Percentiles rank a stretch among this genome's conserved stretches.
Conservation (phyloP, 2,113 vertebrate genomes). For the Ardeotis arabs region DNA sequence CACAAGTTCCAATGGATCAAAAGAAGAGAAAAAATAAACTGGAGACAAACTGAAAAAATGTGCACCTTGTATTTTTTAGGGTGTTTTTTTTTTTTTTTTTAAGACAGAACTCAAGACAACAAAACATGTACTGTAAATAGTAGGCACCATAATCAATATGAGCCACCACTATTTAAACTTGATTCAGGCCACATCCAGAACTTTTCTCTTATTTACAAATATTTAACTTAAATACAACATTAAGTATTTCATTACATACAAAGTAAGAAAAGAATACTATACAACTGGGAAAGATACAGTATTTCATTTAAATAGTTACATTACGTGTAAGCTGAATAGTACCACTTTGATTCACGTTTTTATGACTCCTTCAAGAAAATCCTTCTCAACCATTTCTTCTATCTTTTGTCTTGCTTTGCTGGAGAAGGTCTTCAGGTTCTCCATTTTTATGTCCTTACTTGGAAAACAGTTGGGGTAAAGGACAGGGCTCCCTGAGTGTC, state of each 20-base stretch:
- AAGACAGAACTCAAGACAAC: constrained; percentile 74
- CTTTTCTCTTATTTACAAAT: constrained; percentile 89
- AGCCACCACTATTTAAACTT: constrained; percentile 82
- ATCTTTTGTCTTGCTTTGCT: constrained; percentile 94
- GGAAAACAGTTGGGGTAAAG: constrained; percentile 79
- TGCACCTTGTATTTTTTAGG: constrained; percentile 73
- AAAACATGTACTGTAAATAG: constrained; percentile 70
- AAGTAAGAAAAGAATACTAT: constrained; percentile 84
- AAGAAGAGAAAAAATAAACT: constrained; percentile 33
- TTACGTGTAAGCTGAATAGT: constrained; percentile 36
- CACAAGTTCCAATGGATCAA: not conserved
- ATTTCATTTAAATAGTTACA: constrained; percentile 68
- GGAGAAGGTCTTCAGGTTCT: constrained; percentile 93
- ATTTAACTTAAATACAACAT: constrained; percentile 93
- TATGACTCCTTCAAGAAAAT: constrained; percentile 95
- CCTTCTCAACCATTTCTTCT: constrained; percentile 98
- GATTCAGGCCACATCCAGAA: constrained; percentile 85
- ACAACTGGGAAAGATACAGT: constrained; percentile 66
- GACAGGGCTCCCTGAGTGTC: constrained; percentile 81
- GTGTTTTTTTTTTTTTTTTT: not conserved
- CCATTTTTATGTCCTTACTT: constrained; percentile 89
- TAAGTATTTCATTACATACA: constrained; percentile 83
- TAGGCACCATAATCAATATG: constrained; percentile 81
- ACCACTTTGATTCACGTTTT: constrained; percentile 84
- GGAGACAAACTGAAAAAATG: constrained; percentile 70